Percentiles rank a stretch among this genome's conserved stretches.
phyloP scores from a whole-genome alignment of 2,888 invertebrate species.

The Cerastis leucographa region DNA sequence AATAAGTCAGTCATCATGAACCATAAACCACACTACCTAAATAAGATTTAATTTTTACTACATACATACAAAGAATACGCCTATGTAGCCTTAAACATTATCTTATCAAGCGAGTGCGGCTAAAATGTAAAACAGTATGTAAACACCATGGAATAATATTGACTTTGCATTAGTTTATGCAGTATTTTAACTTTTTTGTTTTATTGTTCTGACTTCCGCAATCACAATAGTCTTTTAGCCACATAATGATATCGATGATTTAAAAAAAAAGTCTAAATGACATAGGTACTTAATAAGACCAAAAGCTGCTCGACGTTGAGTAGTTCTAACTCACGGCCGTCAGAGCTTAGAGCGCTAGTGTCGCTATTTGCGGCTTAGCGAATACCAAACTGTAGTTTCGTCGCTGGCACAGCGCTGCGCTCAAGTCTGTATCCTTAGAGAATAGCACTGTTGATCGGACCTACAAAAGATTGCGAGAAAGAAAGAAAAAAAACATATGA shows the following conservation, averaged over 20 bases:
- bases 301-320: too few species aligned
- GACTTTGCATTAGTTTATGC: conserved; percentile 20
- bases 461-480: too few species aligned
- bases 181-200: conserved; percentile 19
- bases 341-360: too few species aligned
- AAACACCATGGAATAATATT: conserved; percentile 37
- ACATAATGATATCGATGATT: not conserved
- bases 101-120: conserved; percentile 54
- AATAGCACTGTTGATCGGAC: too few species aligned
- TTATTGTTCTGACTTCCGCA: conserved; percentile 30
- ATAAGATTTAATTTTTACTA: conserved; percentile 18
- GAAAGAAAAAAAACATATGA: not conserved
- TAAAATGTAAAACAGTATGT: conserved; percentile 18
- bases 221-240: not conserved
- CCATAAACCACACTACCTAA: not conserved
- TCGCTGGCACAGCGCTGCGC: too few species aligned
- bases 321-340: too few species aligned
- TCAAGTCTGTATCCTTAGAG: too few species aligned
- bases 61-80: conserved; percentile 21
- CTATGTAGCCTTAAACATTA: conserved; percentile 38
- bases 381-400: too few species aligned
- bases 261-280: not conserved
- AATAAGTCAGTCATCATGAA: not conserved
- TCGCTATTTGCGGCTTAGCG: too few species aligned
- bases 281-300: not conserved